A percentile compares a stretch with the other conserved stretches of the same genome.
phyloP scores from a whole-genome alignment of 2,888 invertebrate genomes.

The Beris chalybata region DNA sequence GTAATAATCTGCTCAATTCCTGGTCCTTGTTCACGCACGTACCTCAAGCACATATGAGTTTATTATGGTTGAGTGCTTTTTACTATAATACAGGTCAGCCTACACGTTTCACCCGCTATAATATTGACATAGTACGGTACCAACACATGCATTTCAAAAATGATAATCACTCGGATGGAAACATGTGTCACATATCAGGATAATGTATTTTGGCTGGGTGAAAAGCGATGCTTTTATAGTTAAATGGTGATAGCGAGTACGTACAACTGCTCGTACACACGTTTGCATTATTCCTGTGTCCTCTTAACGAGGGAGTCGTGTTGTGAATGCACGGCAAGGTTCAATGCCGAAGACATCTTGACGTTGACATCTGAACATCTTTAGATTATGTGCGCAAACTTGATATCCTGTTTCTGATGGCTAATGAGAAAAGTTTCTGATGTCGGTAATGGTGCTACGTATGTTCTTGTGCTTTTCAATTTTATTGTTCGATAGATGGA shows the following conservation, averaged over 20 bases:
- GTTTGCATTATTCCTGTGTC: too few species aligned
- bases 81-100: constrained; percentile 7
- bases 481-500: background rate
- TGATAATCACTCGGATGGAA: too few species aligned
- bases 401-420: constrained; percentile 22
- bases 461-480: background rate
- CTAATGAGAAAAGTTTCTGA: constrained; percentile 25
- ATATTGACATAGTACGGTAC: too few species aligned
- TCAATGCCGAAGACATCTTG: too few species aligned
- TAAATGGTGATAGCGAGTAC: too few species aligned
- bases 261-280: too few species aligned
- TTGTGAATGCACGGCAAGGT: too few species aligned
- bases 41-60: constrained; percentile 14
- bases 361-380: constrained; percentile 6
- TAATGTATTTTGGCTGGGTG: too few species aligned
- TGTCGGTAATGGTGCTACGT: constrained; percentile 5
- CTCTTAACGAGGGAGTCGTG: too few species aligned
- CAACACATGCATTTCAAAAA: too few species aligned
- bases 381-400: constrained; percentile 9
- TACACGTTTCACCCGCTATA: background rate
- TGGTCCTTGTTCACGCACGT: constrained; percentile 22
- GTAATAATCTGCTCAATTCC: background rate
- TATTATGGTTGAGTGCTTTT: background rate
- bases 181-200: too few species aligned
- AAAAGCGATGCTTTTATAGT: too few species aligned